These are phyloP conservation scores for Bubo scandiacus DNA, from an alignment of 2,113 vertebrate genomes.

Conservation along the genomic window DNA sequence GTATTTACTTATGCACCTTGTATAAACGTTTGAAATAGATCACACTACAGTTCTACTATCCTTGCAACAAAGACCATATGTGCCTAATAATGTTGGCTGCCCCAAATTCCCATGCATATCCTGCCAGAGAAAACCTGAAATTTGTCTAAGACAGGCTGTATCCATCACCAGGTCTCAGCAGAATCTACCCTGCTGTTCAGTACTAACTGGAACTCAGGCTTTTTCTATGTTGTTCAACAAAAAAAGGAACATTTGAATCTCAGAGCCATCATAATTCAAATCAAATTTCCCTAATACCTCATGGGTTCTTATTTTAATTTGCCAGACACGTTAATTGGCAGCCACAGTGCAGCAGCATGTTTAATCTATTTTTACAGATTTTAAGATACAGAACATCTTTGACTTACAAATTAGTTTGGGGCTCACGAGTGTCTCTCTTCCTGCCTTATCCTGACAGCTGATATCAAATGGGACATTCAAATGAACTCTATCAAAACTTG, in stretches of 20 bases:
- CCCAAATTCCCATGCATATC: background rate
- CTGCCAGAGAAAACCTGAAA: background rate
- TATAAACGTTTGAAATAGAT: background rate
- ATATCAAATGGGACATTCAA: background rate
- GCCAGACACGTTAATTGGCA: conserved; percentile 38
- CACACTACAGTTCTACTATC: background rate
- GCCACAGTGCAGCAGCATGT: background rate
- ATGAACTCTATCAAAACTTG: background rate
- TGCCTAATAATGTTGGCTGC: background rate
- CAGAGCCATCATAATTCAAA: conserved; percentile 38
- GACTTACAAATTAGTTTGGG: conserved; percentile 48
- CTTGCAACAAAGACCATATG: background rate
- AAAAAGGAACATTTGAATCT: background rate
- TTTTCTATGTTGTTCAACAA: background rate
- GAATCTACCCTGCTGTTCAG: background rate
- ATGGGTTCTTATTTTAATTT: conserved; percentile 44
- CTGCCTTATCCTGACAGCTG: conserved; percentile 6
- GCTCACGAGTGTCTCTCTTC: background rate
- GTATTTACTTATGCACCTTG: background rate
- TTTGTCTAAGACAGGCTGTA: background rate
- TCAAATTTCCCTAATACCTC: conserved; percentile 32
- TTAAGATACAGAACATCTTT: conserved; percentile 41
- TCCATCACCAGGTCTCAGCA: background rate
- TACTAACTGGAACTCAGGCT: background rate
- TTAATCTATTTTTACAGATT: conserved; percentile 53